Base-by-base conservation (phyloP, 1,140 invertebrate genomes). In the Stegodyphus dumicola region DNA sequence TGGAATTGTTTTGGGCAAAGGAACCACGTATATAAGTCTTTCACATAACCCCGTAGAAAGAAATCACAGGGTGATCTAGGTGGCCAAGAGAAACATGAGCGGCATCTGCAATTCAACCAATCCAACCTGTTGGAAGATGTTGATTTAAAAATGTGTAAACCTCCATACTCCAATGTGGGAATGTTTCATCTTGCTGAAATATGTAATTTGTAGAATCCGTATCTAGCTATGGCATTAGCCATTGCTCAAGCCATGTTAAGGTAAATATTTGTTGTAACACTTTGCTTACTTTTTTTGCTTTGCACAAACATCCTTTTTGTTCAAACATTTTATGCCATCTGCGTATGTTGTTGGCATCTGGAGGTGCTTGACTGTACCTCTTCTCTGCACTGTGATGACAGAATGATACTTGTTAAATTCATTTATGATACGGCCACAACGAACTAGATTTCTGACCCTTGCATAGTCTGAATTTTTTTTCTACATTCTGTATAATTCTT, bases 211-310 rank as follows among this genome's bases (percentile, higher is more conserved):
- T 70, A 33, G 7, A 33, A 70, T 70, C 69, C 6, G 10, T 70
- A 70, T 70, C 69, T 70, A 70, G 48, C 17, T 70, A 33, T 70
- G 69, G 17, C 69, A 70, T 70, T 7, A 70, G 10, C 69, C 33
- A 33, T 70, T 48, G 15, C 69, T 70, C 69, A 70, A 48, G 33
- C 33, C 69, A 70, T 70, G 18, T 49, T 6, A 70, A 48, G 48
- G 18, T 70, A 70, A 70, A 60, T 5, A 15, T 60, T 60, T 60
- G 56, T 5, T 60, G 56, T 60, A 60, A 60, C 5, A 10, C 7
- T 70, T 70, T 10, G 48, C 3, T 10, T 33, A 18, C 15, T 49
- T 13, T 13, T 70, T 71, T 71, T 71, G 10, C 33, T 15, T 0
- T 71, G 49, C 48, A 71, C 69, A 71, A 71, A 71, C 33, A 71